These are phyloP conservation scores for Halcyon malimbica DNA, from an alignment of 2,113 vertebrate species.

Conservation along the genomic window DNA sequence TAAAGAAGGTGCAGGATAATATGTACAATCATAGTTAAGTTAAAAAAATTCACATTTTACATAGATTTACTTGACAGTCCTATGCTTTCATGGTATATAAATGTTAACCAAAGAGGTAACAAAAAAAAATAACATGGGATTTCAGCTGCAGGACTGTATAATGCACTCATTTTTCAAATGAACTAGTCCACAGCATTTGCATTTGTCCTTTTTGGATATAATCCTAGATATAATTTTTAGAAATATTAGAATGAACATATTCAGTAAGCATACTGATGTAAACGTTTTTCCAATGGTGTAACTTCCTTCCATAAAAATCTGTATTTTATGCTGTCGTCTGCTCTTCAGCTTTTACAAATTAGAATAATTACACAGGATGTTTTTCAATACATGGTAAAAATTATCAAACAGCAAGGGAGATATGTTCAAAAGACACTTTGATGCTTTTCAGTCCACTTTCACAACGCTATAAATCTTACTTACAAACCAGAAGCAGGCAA, in stretches of 20 bases:
- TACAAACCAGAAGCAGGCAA: constrained; percentile 93
- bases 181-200: background rate
- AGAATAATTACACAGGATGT: constrained; percentile 37
- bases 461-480: constrained; percentile 93
- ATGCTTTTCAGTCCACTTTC: constrained; percentile 87
- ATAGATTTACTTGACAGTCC: constrained; percentile 52
- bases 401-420: constrained; percentile 32
- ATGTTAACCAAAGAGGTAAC: constrained; percentile 24
- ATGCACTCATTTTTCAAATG: constrained; percentile 5
- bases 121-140: background rate
- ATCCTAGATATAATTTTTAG: background rate
- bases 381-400: constrained; percentile 52
- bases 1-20: constrained; percentile 46
- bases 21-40: constrained; percentile 62
- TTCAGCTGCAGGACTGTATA: background rate
- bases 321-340: constrained; percentile 19
- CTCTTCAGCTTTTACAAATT: constrained; percentile 15
- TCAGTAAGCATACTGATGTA: constrained; percentile 5
- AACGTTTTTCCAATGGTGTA: constrained; percentile 29
- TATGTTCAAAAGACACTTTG: constrained; percentile 24
- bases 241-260: background rate
- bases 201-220: too few species aligned
- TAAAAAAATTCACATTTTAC: constrained; percentile 72
- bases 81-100: constrained; percentile 36
- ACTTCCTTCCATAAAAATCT: background rate